A percentile compares a stretch with the other conserved stretches of the same genome.
These are phyloP conservation scores for Parnassius glacialis DNA, from an alignment of 2,888 invertebrate species.

Conservation along the genomic window DNA sequence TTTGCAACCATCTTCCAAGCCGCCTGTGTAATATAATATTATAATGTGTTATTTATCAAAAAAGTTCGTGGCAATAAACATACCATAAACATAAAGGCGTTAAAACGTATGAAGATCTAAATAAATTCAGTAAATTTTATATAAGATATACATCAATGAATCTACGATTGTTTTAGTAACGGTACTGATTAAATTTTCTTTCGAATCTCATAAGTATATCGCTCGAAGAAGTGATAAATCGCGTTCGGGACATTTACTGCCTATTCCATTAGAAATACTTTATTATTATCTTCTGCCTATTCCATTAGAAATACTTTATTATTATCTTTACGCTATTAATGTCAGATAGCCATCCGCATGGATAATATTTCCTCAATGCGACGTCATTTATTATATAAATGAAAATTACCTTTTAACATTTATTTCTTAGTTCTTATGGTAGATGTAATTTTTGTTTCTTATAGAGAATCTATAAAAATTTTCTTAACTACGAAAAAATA, in stretches of 20 bases:
- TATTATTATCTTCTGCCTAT: too few species aligned
- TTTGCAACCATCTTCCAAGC: too few species aligned
- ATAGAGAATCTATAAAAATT: too few species aligned
- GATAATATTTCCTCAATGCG: background rate
- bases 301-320: conserved; percentile 8
- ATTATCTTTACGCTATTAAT: conserved; percentile 15
- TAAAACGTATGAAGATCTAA: background rate
- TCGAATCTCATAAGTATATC: conserved; percentile 12
- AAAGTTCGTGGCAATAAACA: too few species aligned
- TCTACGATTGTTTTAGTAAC: conserved; percentile 9
- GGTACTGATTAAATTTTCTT: conserved; percentile 10
- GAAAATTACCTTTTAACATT: background rate
- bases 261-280: conserved; percentile 4
- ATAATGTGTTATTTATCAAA: too few species aligned
- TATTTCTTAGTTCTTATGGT: too few species aligned
- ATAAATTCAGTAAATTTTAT: conserved; percentile 6
- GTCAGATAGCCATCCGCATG: conserved; percentile 4
- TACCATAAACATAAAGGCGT: too few species aligned
- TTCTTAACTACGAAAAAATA: too few species aligned
- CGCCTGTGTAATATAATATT: too few species aligned
- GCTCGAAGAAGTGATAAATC: conserved; percentile 5
- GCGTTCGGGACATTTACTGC: conserved; percentile 14
- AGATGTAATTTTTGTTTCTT: too few species aligned
- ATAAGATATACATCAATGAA: background rate
- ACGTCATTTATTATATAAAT: background rate